Base-by-base conservation (phyloP, 2,888 invertebrate genomes). In the Drosophila pullipes region DNA sequence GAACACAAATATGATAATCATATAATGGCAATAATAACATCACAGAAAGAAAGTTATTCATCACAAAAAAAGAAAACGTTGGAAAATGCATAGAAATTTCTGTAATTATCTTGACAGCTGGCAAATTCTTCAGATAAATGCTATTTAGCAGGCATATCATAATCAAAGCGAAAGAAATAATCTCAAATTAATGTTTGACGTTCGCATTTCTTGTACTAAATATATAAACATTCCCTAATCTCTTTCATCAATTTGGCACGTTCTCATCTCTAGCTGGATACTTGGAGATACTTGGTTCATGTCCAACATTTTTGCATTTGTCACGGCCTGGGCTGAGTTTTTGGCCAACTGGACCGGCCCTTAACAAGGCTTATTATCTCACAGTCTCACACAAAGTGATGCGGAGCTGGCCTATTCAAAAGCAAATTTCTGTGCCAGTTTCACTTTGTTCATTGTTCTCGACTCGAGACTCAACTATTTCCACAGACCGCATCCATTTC, bases 381-480 rank as follows among this genome's bases (percentile, higher is more conserved):
- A 78, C 58, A 73, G 22, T 44, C 9, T 31, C 37, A 69, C 33
- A 18, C 3, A 52, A 28, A 22, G 25, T 54, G 35, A 53, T 61
- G 63, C 57, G 63, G 52, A 62, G 75, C 39, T 53, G 11, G 44
- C 47, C 81, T 64, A 69, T 47, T 47, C 54, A 55, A 49, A 54
- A 49, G 67, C 60, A 72, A 59, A 65, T 75, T 87, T 83, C 74
- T 76, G 83, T 76, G 63, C 83, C 71, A 85, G 89, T 90, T 79
- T 82, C 64, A 70, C 71, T 80, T 70, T 76, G 77, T 47, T 47
- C 77, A 85, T 85, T 90, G 89, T 88, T 80, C 73, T 73, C 58
- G 63, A 33, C 61, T 61, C 66, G 55, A 44, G 64, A 60, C 50
- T 53, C 39, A 68, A 67, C 71, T 57, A 71, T 76, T 74, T 55